Percentiles rank a stretch among this genome's conserved stretches.
Conservation (phyloP, 2,797 vertebrate genomes). For the Molossus molossus region DNA sequence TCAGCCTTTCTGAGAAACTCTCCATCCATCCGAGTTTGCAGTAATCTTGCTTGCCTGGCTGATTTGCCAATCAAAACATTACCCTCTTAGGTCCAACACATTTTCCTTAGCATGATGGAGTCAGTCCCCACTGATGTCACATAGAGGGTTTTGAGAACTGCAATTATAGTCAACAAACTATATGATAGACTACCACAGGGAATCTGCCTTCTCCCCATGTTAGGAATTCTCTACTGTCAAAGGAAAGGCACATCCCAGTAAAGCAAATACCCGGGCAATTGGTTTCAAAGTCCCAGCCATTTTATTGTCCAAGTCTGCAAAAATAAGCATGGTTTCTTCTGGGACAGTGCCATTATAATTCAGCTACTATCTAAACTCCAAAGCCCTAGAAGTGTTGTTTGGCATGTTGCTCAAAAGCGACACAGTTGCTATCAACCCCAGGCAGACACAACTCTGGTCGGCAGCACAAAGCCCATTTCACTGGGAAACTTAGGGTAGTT, state of each 20-base stretch:
- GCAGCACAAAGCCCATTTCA: conserved; percentile 54
- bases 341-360: conserved; percentile 83
- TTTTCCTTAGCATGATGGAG: conserved; percentile 34
- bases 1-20: conserved; percentile 69
- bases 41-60: conserved; percentile 50
- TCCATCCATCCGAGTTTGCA: conserved; percentile 63
- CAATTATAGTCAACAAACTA: not conserved
- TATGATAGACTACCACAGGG: not conserved
- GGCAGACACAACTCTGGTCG: conserved; percentile 69
- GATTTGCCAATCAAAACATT: conserved; percentile 66
- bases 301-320: conserved; percentile 84
- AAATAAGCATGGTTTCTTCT: conserved; percentile 82
- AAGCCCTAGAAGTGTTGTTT: conserved; percentile 83
- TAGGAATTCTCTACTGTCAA: conserved; percentile 69
- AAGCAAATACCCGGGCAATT: conserved; percentile 81
- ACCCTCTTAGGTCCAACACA: not conserved
- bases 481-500: not conserved
- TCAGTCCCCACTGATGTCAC: not conserved
- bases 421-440: conserved; percentile 59
- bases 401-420: conserved; percentile 78
- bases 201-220: not conserved
- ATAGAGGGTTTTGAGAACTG: not conserved
- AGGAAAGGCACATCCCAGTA: conserved; percentile 78
- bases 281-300: conserved; percentile 70
- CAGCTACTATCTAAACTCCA: conserved; percentile 84